A percentile compares a stretch with the other conserved stretches of the same genome.
Conservation (phyloP, 2,888 invertebrate species). For the Eristalinus aeneus region DNA sequence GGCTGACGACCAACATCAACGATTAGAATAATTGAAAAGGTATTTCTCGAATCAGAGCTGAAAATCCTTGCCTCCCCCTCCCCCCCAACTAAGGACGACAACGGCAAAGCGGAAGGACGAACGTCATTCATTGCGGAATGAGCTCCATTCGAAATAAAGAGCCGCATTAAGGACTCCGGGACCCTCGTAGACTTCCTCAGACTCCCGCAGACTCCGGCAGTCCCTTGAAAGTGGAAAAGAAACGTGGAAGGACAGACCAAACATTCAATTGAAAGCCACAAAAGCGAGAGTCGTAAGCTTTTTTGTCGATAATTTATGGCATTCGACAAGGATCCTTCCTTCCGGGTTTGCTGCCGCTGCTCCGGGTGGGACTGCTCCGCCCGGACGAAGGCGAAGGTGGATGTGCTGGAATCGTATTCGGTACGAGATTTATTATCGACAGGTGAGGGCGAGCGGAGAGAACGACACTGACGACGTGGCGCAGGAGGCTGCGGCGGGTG, state of each 20-base stretch:
- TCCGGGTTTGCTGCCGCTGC: slow-evolving; percentile 4
- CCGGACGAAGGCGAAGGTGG: not conserved
- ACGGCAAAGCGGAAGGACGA: not conserved
- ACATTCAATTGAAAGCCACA: slow-evolving; percentile 70
- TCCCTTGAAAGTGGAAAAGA: slow-evolving; percentile 13
- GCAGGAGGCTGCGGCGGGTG: not conserved
- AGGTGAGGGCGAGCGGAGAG: not conserved
- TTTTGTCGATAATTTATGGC: slow-evolving; percentile 68
- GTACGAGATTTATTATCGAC: slow-evolving; percentile 66
- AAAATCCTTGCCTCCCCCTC: slow-evolving; percentile 12
- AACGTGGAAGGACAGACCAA: slow-evolving; percentile 61
- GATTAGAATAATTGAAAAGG: slow-evolving; percentile 70
- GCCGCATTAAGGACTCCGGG: slow-evolving; percentile 45
- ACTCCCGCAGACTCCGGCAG: not conserved
- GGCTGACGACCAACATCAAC: slow-evolving; percentile 21
- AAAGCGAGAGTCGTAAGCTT: slow-evolving; percentile 64
- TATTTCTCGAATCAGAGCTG: slow-evolving; percentile 56
- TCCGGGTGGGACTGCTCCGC: not conserved
- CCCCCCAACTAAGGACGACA: not conserved
- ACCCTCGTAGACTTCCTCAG: not conserved
- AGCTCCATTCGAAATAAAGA: slow-evolving; percentile 52
- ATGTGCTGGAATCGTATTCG: slow-evolving; percentile 60
- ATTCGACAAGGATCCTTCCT: slow-evolving; percentile 63
- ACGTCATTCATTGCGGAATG: slow-evolving; percentile 4
- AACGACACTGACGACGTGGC: slow-evolving; percentile 1